phyloP scores from a whole-genome alignment of 37 sponge, comb jelly and placozoan genomes.

The Spongilla lacustris region DNA sequence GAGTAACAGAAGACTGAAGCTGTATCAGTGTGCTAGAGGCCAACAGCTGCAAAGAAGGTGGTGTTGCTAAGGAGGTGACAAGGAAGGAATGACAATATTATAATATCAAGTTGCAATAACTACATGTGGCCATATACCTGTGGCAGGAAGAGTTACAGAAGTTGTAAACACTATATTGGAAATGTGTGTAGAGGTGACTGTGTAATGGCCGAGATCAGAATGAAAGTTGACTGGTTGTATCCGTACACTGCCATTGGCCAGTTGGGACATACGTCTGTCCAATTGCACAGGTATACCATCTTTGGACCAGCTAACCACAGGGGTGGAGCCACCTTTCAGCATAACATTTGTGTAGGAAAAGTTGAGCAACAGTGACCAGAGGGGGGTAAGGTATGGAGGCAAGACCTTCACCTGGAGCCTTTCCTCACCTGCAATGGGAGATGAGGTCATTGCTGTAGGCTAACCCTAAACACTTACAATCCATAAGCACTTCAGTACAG shows the following conservation, averaged over 20 bases:
- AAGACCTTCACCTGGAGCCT: neutral
- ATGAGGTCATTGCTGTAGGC: neutral
- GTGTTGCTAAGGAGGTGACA: neutral
- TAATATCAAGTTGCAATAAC: neutral
- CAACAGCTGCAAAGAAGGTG: neutral
- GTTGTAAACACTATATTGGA: neutral
- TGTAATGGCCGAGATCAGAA: neutral
- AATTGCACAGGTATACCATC: neutral
- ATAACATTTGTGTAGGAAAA: neutral
- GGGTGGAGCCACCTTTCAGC: neutral
- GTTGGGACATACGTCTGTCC: neutral
- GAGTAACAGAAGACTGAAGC: neutral
- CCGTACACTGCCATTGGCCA: neutral
- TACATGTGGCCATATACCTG: no score
- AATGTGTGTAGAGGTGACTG: neutral
- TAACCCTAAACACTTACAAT: neutral
- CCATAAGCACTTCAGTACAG: neutral
- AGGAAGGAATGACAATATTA: neutral
- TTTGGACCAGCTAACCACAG: neutral
- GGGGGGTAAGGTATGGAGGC: neutral
- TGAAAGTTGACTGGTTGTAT: neutral
- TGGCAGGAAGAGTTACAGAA: neutral
- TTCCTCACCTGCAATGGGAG: neutral
- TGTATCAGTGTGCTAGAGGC: neutral
- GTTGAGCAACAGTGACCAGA: neutral